Evolutionary conservation across 2,888 invertebrate genomes (phyloP), one percentile per base, ranked within the genome.

Genomic region (Synergus itoensis): DNA sequence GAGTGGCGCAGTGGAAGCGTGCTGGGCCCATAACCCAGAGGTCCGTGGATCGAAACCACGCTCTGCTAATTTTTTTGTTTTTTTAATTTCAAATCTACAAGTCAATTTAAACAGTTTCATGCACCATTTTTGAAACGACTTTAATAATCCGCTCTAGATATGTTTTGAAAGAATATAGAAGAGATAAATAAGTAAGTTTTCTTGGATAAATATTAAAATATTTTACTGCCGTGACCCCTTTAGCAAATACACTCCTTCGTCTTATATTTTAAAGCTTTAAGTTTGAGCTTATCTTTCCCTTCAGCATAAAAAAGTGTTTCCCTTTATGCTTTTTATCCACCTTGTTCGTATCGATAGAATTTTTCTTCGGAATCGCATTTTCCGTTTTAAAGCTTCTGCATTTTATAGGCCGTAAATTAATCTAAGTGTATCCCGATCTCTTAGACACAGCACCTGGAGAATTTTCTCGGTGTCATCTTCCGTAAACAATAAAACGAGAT

Each of bases 1-100:
- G 63, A 63, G 63, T 63, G 63, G 63, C 63, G 63, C 63, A 63
- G 63, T 63, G 63, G 63, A 63, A 63, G 63, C 63, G 63, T 63
- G 63, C 63, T 63, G 63, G 63, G 63, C 63, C 63, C 63, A 63
- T 63, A 63, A 63, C 63, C 63, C 63, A 63, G 63, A 63, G 63
- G 63, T 63, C 63, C 63, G 63, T 63, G 63, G 63, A 63, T 63
- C 63, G 63, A 63, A 63, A 63, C 63, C 63, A 63, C 63, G 63
- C 63, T 63, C 63, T 63, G 63, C 63, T 63, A 63, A 63, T 7
- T 14, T 63, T 63, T 63, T 63, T 57, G 18, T 57, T 57, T 57
- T 5, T 57, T 57, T 57, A n/a, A n/a, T 53, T 57, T 7, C 18
- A 48, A 48, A 36, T 36, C 36, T 36, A 40, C 14, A 36, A 16